Base-by-base conservation (phyloP, 2,888 invertebrate genomes). In the Meloe dianella region DNA sequence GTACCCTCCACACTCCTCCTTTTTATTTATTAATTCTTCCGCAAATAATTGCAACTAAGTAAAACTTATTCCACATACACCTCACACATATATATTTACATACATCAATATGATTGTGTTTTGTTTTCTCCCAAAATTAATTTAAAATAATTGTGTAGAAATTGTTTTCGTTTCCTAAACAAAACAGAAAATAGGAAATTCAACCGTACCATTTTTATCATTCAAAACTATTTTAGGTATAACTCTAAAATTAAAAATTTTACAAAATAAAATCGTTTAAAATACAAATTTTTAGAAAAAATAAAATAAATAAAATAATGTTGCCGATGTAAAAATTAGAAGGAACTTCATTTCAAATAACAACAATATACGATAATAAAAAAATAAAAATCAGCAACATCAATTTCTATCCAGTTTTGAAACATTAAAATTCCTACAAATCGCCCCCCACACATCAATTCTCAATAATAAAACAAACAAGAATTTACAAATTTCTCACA, bases 161-260 rank as follows among this genome's bases (percentile, higher is more conserved):
- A 47, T 47, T 20, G 47, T 47, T 54, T 54, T n/a, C n/a, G 54
- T 54, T 54, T 54, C 22, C 5, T 54, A 54, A 24, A 27, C 54
- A 14, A 7, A 22, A 54, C 54, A 14, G 24, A 24, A 54, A 22
- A 20, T 10, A 51, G 47, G 47, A 51, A 51, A 51, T 22, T n/a
- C 4, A 51, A 51, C 47, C 41, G 41, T 41, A 41, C 41, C 12
- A 9, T 47, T n/a, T n/a, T n/a, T 1, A 10, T 22, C 20, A 7
- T 17, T n/a, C 2, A 17, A 17, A 17, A 35, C 17, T 2, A 17
- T 41, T 41, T 41, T 41, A 41, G 47, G 22, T 41, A 17, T 41
- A 51, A 41, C n/a, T 51, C 12, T 51, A 22, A 51, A 51, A 51
- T 51, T 47, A 22, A 51, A 51, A 51, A 51, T 51, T 7, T 17